Evolutionary conservation across 2,113 vertebrate species (phyloP).

Genomic region (Spilogale gracilis): DNA sequence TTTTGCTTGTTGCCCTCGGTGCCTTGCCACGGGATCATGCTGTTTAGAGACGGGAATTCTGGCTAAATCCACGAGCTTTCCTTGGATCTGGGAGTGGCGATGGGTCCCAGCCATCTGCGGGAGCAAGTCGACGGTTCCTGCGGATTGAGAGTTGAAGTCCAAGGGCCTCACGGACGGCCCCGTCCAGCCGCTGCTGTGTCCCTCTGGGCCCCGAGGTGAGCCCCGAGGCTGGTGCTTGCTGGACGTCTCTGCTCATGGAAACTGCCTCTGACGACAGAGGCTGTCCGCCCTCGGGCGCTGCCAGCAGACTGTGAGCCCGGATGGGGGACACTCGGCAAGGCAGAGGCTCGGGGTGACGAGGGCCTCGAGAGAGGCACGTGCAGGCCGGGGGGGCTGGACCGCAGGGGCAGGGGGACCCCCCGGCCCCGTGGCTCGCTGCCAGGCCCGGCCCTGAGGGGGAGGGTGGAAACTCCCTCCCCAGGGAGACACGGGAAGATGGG

Average conservation of each 20-base stretch:
- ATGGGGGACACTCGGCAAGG: neutral
- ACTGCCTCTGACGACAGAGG: rapidly evolving
- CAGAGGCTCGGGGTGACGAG: neutral
- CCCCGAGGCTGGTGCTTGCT: rapidly evolving
- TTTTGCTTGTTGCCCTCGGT: neutral
- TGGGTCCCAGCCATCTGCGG: rapidly evolving
- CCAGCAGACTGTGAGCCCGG: neutral
- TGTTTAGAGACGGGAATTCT: neutral
- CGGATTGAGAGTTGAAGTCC: rapidly evolving
- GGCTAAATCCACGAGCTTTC: neutral
- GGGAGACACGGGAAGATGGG: too few relatives aligned
- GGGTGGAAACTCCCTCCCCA: too few relatives aligned
- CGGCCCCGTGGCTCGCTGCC: too few relatives aligned
- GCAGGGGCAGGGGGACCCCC: neutral
- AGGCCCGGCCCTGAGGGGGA: too few relatives aligned
- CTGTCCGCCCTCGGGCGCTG: neutral
- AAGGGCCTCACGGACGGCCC: too few relatives aligned
- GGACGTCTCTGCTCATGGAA: rapidly evolving
- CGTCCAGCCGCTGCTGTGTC: rapidly evolving
- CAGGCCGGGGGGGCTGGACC: too few relatives aligned
- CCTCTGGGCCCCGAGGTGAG: rapidly evolving
- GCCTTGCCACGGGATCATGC: rapidly evolving
- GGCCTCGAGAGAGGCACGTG: too few relatives aligned
- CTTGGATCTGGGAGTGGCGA: rapidly evolving
- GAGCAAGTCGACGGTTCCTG: rapidly evolving